These are phyloP conservation scores for Tortrix viridana DNA, from an alignment of 2,888 invertebrate genomes.

Conservation along the genomic window DNA sequence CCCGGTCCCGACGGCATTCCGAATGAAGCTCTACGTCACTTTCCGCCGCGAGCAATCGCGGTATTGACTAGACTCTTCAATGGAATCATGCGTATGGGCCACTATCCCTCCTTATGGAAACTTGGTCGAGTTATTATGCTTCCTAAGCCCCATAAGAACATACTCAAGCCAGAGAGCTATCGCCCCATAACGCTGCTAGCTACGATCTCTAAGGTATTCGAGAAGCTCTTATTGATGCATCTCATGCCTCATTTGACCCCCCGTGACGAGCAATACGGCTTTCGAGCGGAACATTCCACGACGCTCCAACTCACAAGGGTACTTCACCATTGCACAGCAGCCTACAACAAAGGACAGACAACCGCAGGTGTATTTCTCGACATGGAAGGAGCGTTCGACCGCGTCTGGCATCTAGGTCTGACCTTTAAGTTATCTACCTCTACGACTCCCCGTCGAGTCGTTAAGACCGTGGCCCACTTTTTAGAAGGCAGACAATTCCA, in stretches of 20 bases:
- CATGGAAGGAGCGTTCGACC: too few relatives aligned
- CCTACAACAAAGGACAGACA: not conserved
- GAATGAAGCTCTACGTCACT: too few relatives aligned
- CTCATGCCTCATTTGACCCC: not conserved
- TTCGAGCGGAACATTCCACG: not conserved
- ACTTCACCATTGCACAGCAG: not conserved
- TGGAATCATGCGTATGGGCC: too few relatives aligned
- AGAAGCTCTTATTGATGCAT: conserved; percentile 31
- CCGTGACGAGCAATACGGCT: conserved; percentile 3
- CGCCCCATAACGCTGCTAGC: conserved; percentile 42
- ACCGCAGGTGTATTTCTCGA: not conserved
- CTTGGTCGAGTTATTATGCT: too few relatives aligned
- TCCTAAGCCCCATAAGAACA: conserved; percentile 44
- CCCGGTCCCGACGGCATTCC: too few relatives aligned
- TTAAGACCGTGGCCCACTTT: conserved; percentile 44
- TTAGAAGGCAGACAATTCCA: conserved; percentile 42
- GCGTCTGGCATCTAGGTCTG: conserved; percentile 18
- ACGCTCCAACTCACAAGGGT: not conserved
- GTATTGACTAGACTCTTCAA: too few relatives aligned
- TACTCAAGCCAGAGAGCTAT: too few relatives aligned
- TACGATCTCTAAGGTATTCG: conserved; percentile 42
- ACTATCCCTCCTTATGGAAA: too few relatives aligned
- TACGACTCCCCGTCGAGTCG: conserved; percentile 10
- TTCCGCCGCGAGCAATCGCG: too few relatives aligned
- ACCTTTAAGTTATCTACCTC: conserved; percentile 15